Evolutionary conservation across 2,888 invertebrate species (phyloP).

Genomic region (Ectobius pallidus): DNA sequence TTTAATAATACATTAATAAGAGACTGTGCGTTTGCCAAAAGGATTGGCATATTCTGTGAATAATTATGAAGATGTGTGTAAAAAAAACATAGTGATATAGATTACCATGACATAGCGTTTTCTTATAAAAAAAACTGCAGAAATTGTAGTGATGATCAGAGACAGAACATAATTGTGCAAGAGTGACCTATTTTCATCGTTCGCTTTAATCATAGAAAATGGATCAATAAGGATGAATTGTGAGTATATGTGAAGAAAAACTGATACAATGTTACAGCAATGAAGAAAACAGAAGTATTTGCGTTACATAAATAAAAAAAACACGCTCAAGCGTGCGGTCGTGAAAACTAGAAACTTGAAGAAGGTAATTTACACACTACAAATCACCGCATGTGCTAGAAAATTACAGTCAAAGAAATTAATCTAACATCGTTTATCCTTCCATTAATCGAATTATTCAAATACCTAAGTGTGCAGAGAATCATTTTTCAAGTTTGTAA

Average conservation of each 20-base stretch:
- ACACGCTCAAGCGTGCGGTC: background rate
- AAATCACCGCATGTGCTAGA: constrained; percentile 31
- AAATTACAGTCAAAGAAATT: constrained; percentile 11
- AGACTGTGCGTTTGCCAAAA: too few species aligned
- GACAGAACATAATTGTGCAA: background rate
- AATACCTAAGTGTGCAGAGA: constrained; percentile 12
- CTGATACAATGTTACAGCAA: too few species aligned
- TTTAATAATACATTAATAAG: too few species aligned
- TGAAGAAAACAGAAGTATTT: too few species aligned
- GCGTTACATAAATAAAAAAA: too few species aligned
- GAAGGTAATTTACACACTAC: background rate
- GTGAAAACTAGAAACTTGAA: background rate
- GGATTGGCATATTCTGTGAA: too few species aligned
- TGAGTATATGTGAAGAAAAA: background rate
- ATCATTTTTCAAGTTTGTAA: constrained; percentile 6
- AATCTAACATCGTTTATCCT: constrained; percentile 22
- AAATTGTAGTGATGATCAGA: background rate
- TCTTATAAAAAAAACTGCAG: background rate
- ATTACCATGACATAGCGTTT: background rate
- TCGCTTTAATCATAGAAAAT: background rate
- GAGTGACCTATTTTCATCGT: background rate
- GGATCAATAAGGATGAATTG: background rate
- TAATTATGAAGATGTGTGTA: too few species aligned
- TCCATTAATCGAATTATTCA: constrained; percentile 26
- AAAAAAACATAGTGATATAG: too few species aligned